Percentiles rank a stretch among this genome's conserved stretches.
These are phyloP conservation scores for Propithecus coquereli DNA, from an alignment of 2,113 vertebrate genomes.

Conservation along the genomic window DNA sequence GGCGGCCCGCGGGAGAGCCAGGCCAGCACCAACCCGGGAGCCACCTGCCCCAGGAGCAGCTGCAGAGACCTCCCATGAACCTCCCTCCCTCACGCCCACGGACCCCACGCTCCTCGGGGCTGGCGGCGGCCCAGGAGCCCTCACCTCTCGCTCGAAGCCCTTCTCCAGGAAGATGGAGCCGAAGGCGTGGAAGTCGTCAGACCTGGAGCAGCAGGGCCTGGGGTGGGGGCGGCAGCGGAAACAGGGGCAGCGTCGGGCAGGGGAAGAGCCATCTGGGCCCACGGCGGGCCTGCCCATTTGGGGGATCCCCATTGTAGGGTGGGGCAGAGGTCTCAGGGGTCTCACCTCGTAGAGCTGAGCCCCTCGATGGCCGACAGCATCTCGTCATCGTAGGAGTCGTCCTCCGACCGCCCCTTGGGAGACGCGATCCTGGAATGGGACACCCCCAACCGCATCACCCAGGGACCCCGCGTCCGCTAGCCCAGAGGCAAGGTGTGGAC, in stretches of 20 bases:
- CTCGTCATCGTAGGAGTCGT: conserved; percentile 93
- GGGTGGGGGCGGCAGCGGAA: not conserved
- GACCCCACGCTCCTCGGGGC: not conserved
- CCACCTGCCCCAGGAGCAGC: accelerated
- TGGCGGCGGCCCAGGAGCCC: not conserved
- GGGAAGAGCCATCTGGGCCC: no score
- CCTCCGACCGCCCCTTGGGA: conserved; percentile 93
- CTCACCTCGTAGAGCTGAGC: conserved; percentile 92
- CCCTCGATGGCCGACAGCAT: conserved; percentile 97
- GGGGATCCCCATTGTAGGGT: not conserved
- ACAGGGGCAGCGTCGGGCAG: accelerated
- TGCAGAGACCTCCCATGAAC: not conserved
- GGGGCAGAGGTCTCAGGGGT: not conserved
- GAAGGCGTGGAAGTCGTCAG: conserved; percentile 88
- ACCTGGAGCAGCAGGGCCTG: conserved; percentile 92
- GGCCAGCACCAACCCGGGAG: accelerated
- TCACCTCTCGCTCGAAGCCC: conserved; percentile 94
- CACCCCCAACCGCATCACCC: not conserved
- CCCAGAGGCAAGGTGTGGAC: not conserved
- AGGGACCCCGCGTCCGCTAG: not conserved
- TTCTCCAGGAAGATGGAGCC: conserved; percentile 93
- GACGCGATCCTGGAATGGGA: conserved; percentile 88
- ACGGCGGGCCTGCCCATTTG: accelerated
- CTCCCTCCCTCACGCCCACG: no score
- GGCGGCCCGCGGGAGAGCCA: not conserved